phyloP scores from a whole-genome alignment of 2,888 invertebrate genomes.

The Choristoneura rosaceana region DNA sequence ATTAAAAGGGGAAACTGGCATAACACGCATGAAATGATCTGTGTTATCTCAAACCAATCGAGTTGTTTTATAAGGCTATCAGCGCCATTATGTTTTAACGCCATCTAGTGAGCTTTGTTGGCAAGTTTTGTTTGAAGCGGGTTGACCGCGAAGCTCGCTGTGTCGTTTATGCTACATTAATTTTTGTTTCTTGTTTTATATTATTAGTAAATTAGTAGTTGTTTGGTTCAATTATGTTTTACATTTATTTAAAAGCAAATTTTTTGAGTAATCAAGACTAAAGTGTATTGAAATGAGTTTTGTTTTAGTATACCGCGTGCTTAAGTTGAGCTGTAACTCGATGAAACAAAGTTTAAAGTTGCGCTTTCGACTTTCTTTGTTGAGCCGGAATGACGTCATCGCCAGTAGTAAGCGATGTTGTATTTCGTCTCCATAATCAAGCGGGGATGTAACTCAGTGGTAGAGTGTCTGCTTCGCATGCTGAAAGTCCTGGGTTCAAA shows the following conservation, averaged over 20 bases:
- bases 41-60: slow-evolving; percentile 45
- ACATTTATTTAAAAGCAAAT: neutral
- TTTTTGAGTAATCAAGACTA: neutral
- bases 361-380: neutral
- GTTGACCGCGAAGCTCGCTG: neutral
- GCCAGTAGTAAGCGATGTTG: fast-evolving
- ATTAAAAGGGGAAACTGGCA: slow-evolving; percentile 73
- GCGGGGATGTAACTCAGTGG: slow-evolving; percentile 84
- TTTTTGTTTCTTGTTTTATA: neutral
- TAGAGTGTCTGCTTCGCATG: slow-evolving; percentile 89
- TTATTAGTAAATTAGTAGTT: neutral
- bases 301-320: neutral
- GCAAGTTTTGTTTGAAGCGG: slow-evolving; percentile 11
- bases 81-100: slow-evolving; percentile 59
- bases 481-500: slow-evolving; percentile 89
- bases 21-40: slow-evolving; percentile 63
- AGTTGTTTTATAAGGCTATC: slow-evolving; percentile 51
- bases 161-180: neutral
- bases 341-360: neutral
- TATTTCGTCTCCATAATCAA: slow-evolving; percentile 20
- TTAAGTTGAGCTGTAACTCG: neutral
- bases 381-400: slow-evolving; percentile 43
- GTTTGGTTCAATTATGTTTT: neutral
- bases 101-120: slow-evolving; percentile 60
- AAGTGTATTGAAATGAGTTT: neutral